These are phyloP conservation scores for Denticeps clupeoides DNA, from an alignment of 2,797 vertebrate species.

Conservation along the genomic window DNA sequence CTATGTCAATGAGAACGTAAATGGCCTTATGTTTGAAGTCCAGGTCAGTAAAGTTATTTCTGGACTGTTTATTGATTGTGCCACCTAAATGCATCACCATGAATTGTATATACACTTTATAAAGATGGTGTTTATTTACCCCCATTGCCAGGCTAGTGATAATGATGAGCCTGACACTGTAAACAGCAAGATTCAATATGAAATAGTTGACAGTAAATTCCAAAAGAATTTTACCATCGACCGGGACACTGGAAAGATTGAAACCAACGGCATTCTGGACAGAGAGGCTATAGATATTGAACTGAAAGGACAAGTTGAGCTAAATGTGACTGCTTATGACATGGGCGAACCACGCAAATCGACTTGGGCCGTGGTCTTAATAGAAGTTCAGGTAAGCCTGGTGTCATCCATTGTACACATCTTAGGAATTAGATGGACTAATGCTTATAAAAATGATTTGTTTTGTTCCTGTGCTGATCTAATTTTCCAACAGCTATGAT, in stretches of 20 bases:
- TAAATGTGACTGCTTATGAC: conserved; percentile 69
- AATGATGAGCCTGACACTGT: conserved; percentile 54
- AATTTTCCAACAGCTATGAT: no score
- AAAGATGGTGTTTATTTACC: neutral
- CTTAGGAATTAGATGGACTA: neutral
- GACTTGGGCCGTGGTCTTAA: conserved; percentile 43
- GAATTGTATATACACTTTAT: neutral
- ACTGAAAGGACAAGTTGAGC: conserved; percentile 52
- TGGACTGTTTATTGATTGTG: no score
- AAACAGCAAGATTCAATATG: conserved; percentile 69
- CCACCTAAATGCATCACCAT: no score
- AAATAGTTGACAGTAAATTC: conserved; percentile 51
- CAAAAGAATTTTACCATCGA: conserved; percentile 73
- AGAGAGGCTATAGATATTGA: conserved; percentile 59
- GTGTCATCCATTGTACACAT: no score
- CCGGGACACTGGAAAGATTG: conserved; percentile 46
- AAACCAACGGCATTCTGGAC: conserved; percentile 57
- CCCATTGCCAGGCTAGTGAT: conserved; percentile 68
- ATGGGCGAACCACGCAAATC: conserved; percentile 47
- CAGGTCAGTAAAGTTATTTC: conserved; percentile 33
- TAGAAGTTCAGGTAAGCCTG: conserved; percentile 76
- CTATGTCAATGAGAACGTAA: conserved; percentile 57
- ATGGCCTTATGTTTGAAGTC: conserved; percentile 28
- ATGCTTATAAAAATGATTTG: neutral
- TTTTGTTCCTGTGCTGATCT: neutral